Evolutionary conservation across 2,113 vertebrate genomes (phyloP).

Genomic region (Channa argus): DNA sequence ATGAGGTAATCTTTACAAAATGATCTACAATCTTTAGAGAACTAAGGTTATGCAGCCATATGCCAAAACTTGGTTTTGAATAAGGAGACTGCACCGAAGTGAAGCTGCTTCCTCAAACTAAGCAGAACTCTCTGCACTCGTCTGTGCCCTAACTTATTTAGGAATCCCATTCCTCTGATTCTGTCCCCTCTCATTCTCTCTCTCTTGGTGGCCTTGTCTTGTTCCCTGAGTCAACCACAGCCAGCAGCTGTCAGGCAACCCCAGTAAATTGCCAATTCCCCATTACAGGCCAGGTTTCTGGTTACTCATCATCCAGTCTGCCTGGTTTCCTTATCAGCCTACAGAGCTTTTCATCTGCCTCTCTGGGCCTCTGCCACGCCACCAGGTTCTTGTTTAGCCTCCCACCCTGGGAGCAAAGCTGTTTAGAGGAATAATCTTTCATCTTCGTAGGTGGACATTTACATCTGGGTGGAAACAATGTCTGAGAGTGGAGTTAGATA

Average conservation of each 20-base stretch:
- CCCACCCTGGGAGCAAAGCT: slow-evolving; percentile 62
- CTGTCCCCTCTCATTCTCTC: slow-evolving; percentile 22
- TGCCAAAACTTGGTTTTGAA: background rate
- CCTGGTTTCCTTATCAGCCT: slow-evolving; percentile 74
- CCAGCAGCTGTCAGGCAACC: slow-evolving; percentile 16
- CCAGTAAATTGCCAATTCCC: slow-evolving; percentile 36
- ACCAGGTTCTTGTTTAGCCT: slow-evolving; percentile 68
- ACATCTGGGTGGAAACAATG: slow-evolving; percentile 43
- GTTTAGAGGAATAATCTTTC: slow-evolving; percentile 68
- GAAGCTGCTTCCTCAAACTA: background rate
- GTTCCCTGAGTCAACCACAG: slow-evolving; percentile 25
- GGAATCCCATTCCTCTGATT: slow-evolving; percentile 18
- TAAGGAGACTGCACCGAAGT: background rate
- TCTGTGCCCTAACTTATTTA: background rate
- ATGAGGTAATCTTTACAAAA: background rate
- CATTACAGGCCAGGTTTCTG: slow-evolving; percentile 61
- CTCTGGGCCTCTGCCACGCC: slow-evolving; percentile 65
- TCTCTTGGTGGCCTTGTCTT: slow-evolving; percentile 43
- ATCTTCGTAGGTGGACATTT: slow-evolving; percentile 68
- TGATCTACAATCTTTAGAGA: too few species aligned
- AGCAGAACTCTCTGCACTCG: slow-evolving; percentile 14
- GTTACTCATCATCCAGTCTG: slow-evolving; percentile 73
- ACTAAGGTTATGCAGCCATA: too few species aligned
- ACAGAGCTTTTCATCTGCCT: slow-evolving; percentile 77
- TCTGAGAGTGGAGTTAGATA: slow-evolving; percentile 35